Percentiles rank a stretch among this genome's conserved stretches.
phyloP scores from a whole-genome alignment of 2,888 invertebrate genomes.

The Eupithecia centaureata region DNA sequence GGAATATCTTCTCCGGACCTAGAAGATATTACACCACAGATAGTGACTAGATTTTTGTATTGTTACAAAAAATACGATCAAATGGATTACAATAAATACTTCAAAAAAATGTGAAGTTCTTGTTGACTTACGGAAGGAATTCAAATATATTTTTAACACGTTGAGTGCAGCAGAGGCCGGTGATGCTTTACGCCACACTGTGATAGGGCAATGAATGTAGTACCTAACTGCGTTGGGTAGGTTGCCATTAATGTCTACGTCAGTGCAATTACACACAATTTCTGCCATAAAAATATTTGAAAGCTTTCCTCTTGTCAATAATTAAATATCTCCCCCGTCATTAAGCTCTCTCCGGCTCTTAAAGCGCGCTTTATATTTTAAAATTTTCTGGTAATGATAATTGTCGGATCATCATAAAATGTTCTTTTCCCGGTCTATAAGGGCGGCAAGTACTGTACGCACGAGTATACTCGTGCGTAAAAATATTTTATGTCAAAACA shows the following conservation, averaged over 20 bases:
- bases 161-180: no score
- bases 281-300: conserved; percentile 6
- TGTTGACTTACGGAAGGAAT: no score
- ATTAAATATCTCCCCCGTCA: conserved; percentile 19
- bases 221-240: background rate
- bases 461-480: no score
- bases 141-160: no score
- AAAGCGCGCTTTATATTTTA: conserved; percentile 16
- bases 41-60: no score
- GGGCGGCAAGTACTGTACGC: background rate
- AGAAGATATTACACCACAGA: no score
- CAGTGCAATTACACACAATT: conserved; percentile 11
- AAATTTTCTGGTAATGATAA: conserved; percentile 22
- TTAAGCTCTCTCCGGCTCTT: conserved; percentile 14
- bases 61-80: no score
- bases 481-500: no score
- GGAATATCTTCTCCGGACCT: no score
- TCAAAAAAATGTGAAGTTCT: no score
- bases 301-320: conserved; percentile 21
- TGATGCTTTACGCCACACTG: no score
- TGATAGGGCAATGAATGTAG: background rate
- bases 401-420: conserved; percentile 4
- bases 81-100: no score
- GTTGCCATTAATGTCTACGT: background rate
- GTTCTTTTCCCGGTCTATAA: background rate